Base-by-base conservation (phyloP, 1,140 invertebrate genomes). In the Macrocentrus cingulum region DNA sequence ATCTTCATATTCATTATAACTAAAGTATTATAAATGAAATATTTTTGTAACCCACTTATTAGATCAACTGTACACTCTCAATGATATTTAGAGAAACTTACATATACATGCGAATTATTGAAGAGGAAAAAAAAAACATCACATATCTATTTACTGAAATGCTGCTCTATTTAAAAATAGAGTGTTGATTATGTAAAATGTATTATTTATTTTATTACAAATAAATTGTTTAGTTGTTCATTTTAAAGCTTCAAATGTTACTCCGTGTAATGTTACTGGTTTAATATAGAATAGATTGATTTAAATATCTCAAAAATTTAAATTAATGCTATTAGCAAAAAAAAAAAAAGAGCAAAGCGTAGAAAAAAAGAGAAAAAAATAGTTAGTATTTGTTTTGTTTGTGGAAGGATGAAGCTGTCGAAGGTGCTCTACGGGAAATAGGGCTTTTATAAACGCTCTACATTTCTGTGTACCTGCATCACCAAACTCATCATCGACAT, bases 351-450 rank as follows among this genome's bases (percentile, higher is more conserved):
- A 42, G 18, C 11, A 32, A 34, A 42, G 13, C 8, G 29, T 32
- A 36, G 22, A 9, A 13, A 18, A 19, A 16, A 34, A 44, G 20
- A 70, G 49, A 63, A 57, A 69, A 71, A 70, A 73, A 66, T 73
- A 77, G 74, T 74, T 70, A 73, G 71, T 71, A 59, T 79, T 72
- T 79, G 67, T 80, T 63, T 75, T 79, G 71, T 79, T 75, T 79
- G 72, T 73, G 66, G 66, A 80, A 91, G 89, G 88, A 91, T 72
- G 89, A 91, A 84, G 88, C 88, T 74, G 87, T 91, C 76, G 88
- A 91, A 82, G 87, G 87, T 76, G 87, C 88, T 74, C 85, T 91
- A 78, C 85, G 86, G 82, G 88, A 91, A 75, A 88, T 91, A 83
- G 89, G 89, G 79, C 85, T 91, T 76, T 86, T 90, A 68, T 90